phyloP scores from a whole-genome alignment of 2,113 vertebrate genomes.

The Pyxicephalus adspersus region DNA sequence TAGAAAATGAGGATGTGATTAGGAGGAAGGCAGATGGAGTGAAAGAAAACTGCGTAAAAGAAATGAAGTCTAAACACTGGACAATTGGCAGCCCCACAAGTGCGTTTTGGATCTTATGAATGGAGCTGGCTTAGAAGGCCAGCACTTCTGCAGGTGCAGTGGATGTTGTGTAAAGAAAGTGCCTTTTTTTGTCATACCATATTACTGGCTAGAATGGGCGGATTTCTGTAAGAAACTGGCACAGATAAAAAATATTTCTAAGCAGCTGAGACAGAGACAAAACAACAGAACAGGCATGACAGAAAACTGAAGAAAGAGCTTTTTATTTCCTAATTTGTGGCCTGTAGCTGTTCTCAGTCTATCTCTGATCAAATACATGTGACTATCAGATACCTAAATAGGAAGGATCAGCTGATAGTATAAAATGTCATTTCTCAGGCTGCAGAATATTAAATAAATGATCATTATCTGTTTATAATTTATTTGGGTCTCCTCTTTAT shows the following conservation, averaged over 20 bases:
- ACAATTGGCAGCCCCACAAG: conserved; percentile 32
- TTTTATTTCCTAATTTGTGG: not conserved
- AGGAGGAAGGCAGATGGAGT: not conserved
- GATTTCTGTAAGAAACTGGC: not conserved
- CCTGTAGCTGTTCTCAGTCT: not conserved
- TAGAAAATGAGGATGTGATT: not conserved
- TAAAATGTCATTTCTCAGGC: too few relatives aligned
- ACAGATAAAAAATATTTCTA: conserved; percentile 5
- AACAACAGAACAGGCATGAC: conserved; percentile 1
- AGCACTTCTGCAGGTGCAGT: conserved; percentile 24
- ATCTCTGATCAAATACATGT: not conserved
- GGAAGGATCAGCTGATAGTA: too few relatives aligned
- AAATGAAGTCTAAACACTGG: not conserved
- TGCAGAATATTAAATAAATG: too few relatives aligned
- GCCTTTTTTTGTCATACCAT: not conserved
- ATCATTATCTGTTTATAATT: too few relatives aligned
- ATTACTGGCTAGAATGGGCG: not conserved
- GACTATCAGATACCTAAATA: not conserved
- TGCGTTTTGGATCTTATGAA: not conserved
- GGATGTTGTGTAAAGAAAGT: conserved; percentile 10
- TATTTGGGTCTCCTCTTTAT: too few relatives aligned
- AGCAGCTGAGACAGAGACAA: not conserved
- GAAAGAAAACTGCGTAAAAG: not conserved
- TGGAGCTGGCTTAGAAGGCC: conserved; percentile 1
- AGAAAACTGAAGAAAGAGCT: not conserved